phyloP scores from a whole-genome alignment of 53 echinoderm and acorn worm species.

The Paracentrotus lividus region DNA sequence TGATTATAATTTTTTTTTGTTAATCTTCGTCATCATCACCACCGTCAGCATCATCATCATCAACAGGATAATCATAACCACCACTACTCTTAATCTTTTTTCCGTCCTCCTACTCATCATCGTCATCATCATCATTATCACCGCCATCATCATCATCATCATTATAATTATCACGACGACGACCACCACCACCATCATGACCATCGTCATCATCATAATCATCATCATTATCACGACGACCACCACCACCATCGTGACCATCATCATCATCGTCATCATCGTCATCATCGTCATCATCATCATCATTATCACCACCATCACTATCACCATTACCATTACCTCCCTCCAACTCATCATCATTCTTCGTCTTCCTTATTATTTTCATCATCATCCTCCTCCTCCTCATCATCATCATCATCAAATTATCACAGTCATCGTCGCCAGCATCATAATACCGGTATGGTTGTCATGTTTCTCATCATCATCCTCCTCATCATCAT shows the following conservation, averaged over 20 bases:
- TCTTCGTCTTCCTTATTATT: not conserved
- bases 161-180: too few relatives aligned
- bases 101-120: not conserved
- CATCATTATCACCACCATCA: not conserved
- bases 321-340: not conserved
- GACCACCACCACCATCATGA: not conserved
- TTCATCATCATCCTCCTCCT: conserved; percentile 1
- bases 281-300: not conserved
- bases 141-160: too few relatives aligned
- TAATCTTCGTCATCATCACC: not conserved
- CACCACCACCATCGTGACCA: not conserved
- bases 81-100: not conserved
- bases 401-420: not conserved
- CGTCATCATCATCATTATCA: not conserved
- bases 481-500: not conserved
- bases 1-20: not conserved
- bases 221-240: not conserved
- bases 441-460: not conserved
- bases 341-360: not conserved
- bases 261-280: conserved; percentile 1
- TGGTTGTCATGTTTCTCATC: not conserved
- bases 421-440: not conserved
- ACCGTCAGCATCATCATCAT: not conserved
- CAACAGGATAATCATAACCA: not conserved
- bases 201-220: not conserved